Conservation (phyloP, 2,797 vertebrate genomes). For the Premnoplex brunnescens region DNA sequence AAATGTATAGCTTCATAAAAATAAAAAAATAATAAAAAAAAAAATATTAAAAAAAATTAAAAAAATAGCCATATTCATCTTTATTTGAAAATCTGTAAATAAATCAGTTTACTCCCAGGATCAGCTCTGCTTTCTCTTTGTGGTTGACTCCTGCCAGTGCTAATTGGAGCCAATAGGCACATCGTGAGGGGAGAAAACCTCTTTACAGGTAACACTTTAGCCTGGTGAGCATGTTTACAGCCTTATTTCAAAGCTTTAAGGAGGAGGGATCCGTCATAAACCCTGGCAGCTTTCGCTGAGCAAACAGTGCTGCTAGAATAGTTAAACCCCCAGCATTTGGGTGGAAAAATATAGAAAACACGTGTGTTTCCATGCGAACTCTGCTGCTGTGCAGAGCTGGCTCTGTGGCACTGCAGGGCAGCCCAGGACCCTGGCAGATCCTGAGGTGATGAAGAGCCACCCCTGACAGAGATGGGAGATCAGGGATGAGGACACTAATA, state of each 20-base stretch:
- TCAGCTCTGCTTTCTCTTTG: constrained; percentile 28
- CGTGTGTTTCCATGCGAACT: constrained; percentile 67
- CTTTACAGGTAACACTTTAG: constrained; percentile 66
- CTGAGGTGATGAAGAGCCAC: background rate
- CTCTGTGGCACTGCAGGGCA: background rate
- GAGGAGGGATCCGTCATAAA: constrained; percentile 76
- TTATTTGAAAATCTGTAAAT: constrained; percentile 43
- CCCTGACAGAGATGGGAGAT: background rate
- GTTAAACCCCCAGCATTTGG: constrained; percentile 59
- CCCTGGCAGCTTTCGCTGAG: constrained; percentile 60
- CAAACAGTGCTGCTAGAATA: constrained; percentile 59
- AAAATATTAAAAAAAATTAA: background rate
- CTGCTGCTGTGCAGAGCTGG: background rate
- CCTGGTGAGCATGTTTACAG: constrained; percentile 73
- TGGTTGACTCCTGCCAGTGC: constrained; percentile 19
- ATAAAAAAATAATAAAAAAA: background rate
- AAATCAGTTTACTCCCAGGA: constrained; percentile 29
- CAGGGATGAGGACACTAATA: rapidly evolving
- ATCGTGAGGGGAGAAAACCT: constrained; percentile 9
- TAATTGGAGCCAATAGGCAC: constrained; percentile 64
- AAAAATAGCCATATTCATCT: background rate
- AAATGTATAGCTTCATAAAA: background rate
- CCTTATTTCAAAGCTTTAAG: constrained; percentile 73
- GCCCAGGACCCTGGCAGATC: background rate
- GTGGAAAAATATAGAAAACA: constrained; percentile 74